phyloP scores from a whole-genome alignment of 2,797 vertebrate genomes.

The Gadopsis marmoratus region DNA sequence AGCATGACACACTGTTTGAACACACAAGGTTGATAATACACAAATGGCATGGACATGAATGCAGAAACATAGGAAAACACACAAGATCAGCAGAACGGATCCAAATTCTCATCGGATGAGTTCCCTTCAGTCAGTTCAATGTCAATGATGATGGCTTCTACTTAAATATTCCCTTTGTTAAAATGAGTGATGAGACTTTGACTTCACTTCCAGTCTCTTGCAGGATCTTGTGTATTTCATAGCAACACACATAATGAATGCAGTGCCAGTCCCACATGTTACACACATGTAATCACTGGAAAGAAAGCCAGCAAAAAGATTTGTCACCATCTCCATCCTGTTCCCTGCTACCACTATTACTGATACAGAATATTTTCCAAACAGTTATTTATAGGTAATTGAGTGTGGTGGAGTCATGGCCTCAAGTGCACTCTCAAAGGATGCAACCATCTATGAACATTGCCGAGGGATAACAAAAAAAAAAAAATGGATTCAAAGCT shows the following conservation, averaged over 20 bases:
- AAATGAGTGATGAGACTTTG: slow-evolving; percentile 29
- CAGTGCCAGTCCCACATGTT: slow-evolving; percentile 12
- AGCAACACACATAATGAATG: slow-evolving; percentile 15
- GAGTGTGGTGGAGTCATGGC: slow-evolving; percentile 63
- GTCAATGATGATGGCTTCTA: slow-evolving; percentile 20
- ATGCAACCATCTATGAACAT: slow-evolving; percentile 65
- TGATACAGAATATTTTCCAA: slow-evolving; percentile 51
- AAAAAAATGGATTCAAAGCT: slow-evolving; percentile 52
- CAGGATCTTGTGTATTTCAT: slow-evolving; percentile 3
- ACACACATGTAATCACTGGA: slow-evolving; percentile 19
- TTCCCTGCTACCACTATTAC: slow-evolving; percentile 40
- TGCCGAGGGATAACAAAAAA: slow-evolving; percentile 34
- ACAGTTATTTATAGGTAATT: slow-evolving; percentile 61
- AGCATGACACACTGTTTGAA: slow-evolving; percentile 20
- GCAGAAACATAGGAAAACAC: slow-evolving; percentile 3
- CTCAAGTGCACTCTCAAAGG: slow-evolving; percentile 60
- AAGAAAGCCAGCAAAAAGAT: slow-evolving; percentile 38
- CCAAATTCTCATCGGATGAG: slow-evolving; percentile 31
- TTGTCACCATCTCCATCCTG: slow-evolving; percentile 37
- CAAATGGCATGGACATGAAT: slow-evolving; percentile 8
- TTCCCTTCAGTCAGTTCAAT: slow-evolving; percentile 22
- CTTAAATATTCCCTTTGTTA: slow-evolving; percentile 35
- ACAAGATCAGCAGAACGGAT: slow-evolving; percentile 3
- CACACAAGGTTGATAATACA: slow-evolving; percentile 4
- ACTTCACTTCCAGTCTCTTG: slow-evolving; percentile 30